phyloP scores from a whole-genome alignment of 2,888 invertebrate species.

The Catocala nupta region DNA sequence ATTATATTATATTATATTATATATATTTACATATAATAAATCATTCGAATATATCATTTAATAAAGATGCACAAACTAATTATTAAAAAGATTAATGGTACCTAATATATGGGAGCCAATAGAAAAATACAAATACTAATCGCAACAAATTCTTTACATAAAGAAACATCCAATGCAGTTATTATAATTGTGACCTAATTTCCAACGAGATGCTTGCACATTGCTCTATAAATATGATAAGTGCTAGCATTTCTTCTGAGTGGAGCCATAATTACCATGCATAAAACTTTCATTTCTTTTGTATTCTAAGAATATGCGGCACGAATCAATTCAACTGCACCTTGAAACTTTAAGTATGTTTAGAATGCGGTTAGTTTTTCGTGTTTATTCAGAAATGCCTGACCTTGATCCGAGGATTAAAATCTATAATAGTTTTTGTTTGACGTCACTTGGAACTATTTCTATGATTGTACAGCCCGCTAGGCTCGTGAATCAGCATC shows the following conservation, averaged over 20 bases:
- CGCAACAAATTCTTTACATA: background rate
- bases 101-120: too few relatives aligned
- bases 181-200: slow-evolving; percentile 5
- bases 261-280: background rate
- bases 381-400: slow-evolving; percentile 52
- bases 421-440: slow-evolving; percentile 68
- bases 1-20: too few relatives aligned
- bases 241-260: background rate
- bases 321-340: slow-evolving; percentile 21
- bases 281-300: slow-evolving; percentile 8
- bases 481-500: slow-evolving; percentile 77
- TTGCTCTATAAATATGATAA: slow-evolving; percentile 1
- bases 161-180: slow-evolving; percentile 2
- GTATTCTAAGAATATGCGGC: slow-evolving; percentile 14
- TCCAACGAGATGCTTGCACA: slow-evolving; percentile 1
- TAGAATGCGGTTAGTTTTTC: slow-evolving; percentile 37
- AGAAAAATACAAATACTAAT: too few relatives aligned
- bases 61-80: too few relatives aligned
- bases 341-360: slow-evolving; percentile 42
- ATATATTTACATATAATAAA: too few relatives aligned
- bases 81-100: too few relatives aligned
- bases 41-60: too few relatives aligned
- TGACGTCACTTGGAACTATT: slow-evolving; percentile 80
- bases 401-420: slow-evolving; percentile 60
- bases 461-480: slow-evolving; percentile 63